Conservation (phyloP, 2,113 vertebrate genomes). For the Oryzias melastigma region DNA sequence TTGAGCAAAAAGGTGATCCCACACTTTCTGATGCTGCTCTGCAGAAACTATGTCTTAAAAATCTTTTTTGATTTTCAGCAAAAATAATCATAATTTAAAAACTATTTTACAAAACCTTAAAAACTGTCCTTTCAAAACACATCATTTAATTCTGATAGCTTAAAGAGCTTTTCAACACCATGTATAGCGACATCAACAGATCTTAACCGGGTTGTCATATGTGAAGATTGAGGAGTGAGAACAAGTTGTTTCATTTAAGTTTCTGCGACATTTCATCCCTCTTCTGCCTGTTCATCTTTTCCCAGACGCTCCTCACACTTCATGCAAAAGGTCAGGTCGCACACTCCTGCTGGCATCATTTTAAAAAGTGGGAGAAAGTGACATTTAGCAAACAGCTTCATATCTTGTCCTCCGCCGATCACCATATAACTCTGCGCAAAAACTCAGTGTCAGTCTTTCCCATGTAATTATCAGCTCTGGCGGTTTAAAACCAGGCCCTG, state of each 20-base stretch:
- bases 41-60: no score
- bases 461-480: conserved; percentile 46
- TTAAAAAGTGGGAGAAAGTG: conserved; percentile 51
- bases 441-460: conserved; percentile 47
- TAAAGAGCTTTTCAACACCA: background rate
- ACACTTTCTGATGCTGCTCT: no score
- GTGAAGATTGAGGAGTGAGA: background rate
- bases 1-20: no score
- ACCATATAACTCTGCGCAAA: conserved; percentile 39
- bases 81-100: no score
- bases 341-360: conserved; percentile 42
- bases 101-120: no score
- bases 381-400: conserved; percentile 59
- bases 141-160: no score
- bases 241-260: conserved; percentile 7
- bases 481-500: conserved; percentile 2
- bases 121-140: no score
- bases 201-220: background rate
- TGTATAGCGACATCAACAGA: background rate
- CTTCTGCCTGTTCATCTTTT: conserved; percentile 36
- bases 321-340: conserved; percentile 56
- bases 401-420: conserved; percentile 35
- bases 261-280: conserved; percentile 27
- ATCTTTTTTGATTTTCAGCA: no score
- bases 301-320: conserved; percentile 22